phyloP scores from a whole-genome alignment of 2,113 vertebrate species.

The Sminthopsis crassicaudata region DNA sequence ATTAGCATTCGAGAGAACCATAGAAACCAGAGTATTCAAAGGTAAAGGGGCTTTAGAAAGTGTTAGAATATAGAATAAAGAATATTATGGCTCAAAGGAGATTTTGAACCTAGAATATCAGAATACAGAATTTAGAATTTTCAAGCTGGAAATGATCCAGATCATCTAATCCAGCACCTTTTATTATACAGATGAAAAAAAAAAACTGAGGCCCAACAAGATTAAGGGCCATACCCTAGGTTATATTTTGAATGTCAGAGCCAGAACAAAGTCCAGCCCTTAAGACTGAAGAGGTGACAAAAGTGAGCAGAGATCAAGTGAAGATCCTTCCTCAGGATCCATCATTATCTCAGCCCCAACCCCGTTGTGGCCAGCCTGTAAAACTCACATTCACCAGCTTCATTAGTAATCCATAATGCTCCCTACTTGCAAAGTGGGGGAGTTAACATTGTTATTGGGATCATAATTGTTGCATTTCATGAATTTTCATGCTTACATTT shows the following conservation, averaged over 20 bases:
- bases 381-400: slow-evolving; percentile 22
- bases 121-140: not conserved
- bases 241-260: not conserved
- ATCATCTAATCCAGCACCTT: not conserved
- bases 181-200: not conserved
- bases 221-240: not conserved
- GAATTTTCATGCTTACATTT: slow-evolving; percentile 81
- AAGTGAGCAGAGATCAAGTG: not conserved
- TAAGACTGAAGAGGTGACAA: not conserved
- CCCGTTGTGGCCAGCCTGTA: not conserved
- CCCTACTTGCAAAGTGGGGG: slow-evolving; percentile 61
- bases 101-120: not conserved
- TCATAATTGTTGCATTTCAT: slow-evolving; percentile 76
- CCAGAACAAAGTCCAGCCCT: not conserved
- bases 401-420: slow-evolving; percentile 23
- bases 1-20: not conserved
- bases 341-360: not conserved
- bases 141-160: not conserved
- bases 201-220: not conserved
- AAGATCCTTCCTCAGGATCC: not conserved
- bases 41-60: too few relatives aligned
- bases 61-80: not conserved
- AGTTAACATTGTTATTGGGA: slow-evolving; percentile 69
- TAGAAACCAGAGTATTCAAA: not conserved
- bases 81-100: not conserved